Evolutionary conservation across 1,140 invertebrate genomes (phyloP).

Genomic region (Heliconius melpomene): DNA sequence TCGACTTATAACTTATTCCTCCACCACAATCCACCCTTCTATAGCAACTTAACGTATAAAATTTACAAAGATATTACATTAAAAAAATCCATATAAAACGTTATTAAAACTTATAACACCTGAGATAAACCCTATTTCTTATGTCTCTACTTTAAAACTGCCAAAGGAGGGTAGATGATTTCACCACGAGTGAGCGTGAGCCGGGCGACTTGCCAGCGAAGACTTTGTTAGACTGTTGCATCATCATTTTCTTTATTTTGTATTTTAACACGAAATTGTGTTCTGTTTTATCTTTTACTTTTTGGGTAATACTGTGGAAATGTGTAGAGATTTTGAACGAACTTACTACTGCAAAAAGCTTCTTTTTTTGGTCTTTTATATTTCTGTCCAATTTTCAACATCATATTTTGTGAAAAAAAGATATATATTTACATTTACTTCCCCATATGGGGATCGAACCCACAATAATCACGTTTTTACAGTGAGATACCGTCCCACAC

Average conservation of each 20-base stretch:
- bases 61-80: no score
- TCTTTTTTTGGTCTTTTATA: no score
- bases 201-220: neutral
- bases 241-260: conserved; percentile 12
- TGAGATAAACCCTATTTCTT: neutral
- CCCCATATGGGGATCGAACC: no score
- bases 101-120: neutral
- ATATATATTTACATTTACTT: no score
- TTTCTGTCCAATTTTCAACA: no score
- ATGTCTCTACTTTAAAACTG: neutral
- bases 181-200: conserved; percentile 8
- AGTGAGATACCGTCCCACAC: no score
- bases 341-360: neutral
- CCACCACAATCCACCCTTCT: no score
- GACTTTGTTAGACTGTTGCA: conserved; percentile 11
- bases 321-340: neutral
- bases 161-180: neutral
- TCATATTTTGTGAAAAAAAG: no score
- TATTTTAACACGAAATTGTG: neutral
- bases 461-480: no score
- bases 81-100: no score
- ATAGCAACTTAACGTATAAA: no score
- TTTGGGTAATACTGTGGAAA: neutral
- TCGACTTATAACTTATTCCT: no score
- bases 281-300: neutral